Evolutionary conservation across 1,140 invertebrate genomes (phyloP).

Genomic region (Hermatobates lingyangjiaoensis): DNA sequence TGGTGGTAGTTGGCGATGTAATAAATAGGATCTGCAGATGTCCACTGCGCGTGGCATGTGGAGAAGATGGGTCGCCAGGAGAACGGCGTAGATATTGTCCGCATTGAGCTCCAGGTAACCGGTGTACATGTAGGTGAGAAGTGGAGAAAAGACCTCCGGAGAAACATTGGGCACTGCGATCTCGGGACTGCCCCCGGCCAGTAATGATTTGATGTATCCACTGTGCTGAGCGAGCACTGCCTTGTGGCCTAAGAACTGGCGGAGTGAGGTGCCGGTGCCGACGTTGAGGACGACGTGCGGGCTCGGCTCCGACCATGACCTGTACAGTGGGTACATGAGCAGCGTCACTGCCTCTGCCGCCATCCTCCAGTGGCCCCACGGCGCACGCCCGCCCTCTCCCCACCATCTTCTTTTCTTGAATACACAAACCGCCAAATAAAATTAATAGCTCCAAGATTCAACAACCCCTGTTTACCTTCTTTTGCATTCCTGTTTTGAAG

Average conservation of each 20-base stretch:
- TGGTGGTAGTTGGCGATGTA: conserved; percentile 18
- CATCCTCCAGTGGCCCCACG: conserved; percentile 10
- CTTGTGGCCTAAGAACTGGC: conserved; percentile 45
- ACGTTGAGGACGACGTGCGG: conserved; percentile 41
- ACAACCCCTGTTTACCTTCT: conserved; percentile 19
- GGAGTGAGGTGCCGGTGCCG: conserved; percentile 26
- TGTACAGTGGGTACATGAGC: conserved; percentile 46
- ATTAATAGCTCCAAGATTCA: conserved; percentile 11
- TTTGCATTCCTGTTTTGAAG: conserved; percentile 3
- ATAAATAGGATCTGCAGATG: conserved; percentile 35
- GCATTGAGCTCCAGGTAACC: conserved; percentile 46
- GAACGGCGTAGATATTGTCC: conserved; percentile 50
- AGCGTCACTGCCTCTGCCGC: background rate
- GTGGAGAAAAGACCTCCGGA: conserved; percentile 46
- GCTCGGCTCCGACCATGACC: conserved; percentile 34
- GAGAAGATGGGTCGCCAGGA: conserved; percentile 49
- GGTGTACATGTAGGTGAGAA: conserved; percentile 59
- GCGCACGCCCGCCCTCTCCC: conserved; percentile 7
- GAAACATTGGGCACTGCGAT: conserved; percentile 35
- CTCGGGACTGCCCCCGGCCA: conserved; percentile 23
- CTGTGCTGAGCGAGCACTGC: conserved; percentile 45
- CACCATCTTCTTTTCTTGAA: conserved; percentile 7
- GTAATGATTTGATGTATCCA: conserved; percentile 40
- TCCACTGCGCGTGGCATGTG: conserved; percentile 55
- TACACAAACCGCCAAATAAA: conserved; percentile 12